Evolutionary conservation across 1,140 invertebrate species (phyloP).

Genomic region (Leptopilina clavipes): DNA sequence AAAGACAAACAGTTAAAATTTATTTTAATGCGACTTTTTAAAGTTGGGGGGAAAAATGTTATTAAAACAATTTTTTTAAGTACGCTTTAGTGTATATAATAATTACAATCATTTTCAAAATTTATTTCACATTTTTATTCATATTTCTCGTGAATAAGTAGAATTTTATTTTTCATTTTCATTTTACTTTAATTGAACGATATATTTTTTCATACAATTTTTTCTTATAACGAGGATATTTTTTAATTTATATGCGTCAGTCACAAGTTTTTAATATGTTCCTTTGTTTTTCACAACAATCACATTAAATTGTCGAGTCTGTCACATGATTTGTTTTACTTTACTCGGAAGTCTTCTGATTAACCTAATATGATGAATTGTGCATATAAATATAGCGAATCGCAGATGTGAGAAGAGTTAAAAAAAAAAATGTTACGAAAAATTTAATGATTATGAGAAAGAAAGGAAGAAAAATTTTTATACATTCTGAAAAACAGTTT

Average conservation of each 20-base stretch:
- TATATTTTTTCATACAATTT: too few relatives aligned
- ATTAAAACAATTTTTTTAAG: too few relatives aligned
- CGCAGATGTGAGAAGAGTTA: neutral
- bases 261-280: conserved; percentile 9
- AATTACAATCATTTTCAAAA: too few relatives aligned
- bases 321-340: conserved; percentile 15
- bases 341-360: conserved; percentile 19
- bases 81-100: too few relatives aligned
- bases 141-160: too few relatives aligned
- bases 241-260: conserved; percentile 9
- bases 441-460: neutral
- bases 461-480: neutral
- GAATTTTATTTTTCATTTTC: too few relatives aligned
- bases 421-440: neutral
- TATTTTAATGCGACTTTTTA: too few relatives aligned
- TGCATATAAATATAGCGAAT: neutral
- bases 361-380: conserved; percentile 1
- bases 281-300: conserved; percentile 10
- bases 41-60: too few relatives aligned
- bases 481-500: neutral
- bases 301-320: neutral
- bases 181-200: too few relatives aligned
- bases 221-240: neutral
- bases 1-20: too few relatives aligned
- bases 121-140: too few relatives aligned